Base-by-base conservation (phyloP, 2,888 invertebrate species). In the Sepioteuthis lessoniana region DNA sequence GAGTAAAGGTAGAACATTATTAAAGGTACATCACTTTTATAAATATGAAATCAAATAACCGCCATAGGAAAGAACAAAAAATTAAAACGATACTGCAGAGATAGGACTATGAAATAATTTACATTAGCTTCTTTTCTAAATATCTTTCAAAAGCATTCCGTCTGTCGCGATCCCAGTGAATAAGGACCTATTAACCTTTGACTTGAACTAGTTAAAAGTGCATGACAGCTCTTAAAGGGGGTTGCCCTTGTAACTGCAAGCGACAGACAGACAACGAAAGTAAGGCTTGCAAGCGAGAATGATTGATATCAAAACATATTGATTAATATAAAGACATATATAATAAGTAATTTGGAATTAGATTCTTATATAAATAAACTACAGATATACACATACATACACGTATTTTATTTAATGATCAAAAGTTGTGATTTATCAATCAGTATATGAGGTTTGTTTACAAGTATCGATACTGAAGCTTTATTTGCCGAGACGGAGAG, bases 171-270 rank as follows among this genome's bases (percentile, higher is more conserved):
- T n/a, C 76, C 16, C 76, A 76, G 35, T n/a, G 35, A 76, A 60
- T 60, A 60, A 60, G 60, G 60, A 76, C 76, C n/a, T 76, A 76
- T 76, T 76, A 76, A 76, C 76, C 76, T 76, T n/a, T 76, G 76
- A 76, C 76, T 35, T 76, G 35, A 76, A 76, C 0, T 35, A 76
- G 76, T n/a, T 76, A n/a, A 76, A 76, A 76, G 35, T 76, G n/a
- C 35, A 16, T 3, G 76, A 35, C n/a, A 76, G 16, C 16, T 76
- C 35, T 76, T 19, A 10, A 16, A 16, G n/a, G n/a, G 7, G n/a
- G 16, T 13, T 76, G 76, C 19, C 76, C n/a, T 76, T 76, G 35
- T 13, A n/a, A 16, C 10, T 8, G 13, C n/a, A 0, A 10, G n/a
- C 16, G 25, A 35, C 31, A 76, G n/a, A 76, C 16, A 76, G 35